Evolutionary conservation across 2,797 vertebrate species (phyloP), one percentile per base, ranked within the genome.

Genomic region (Mus caroli): DNA sequence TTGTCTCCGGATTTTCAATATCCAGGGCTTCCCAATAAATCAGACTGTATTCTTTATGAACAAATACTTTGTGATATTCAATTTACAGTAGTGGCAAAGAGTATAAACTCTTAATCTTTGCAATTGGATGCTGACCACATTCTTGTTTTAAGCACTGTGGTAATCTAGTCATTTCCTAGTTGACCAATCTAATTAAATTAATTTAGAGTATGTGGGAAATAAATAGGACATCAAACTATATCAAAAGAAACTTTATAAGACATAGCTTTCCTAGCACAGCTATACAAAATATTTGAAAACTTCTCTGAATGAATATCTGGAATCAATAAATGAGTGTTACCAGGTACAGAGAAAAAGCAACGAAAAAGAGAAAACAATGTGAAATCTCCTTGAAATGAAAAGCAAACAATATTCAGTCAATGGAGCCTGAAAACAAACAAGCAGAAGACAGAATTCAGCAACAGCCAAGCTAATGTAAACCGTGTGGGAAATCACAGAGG

Each of bases 381-480:
- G 54, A 94, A 89, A 75, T 1, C 5, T 80, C 20, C 83, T 92
- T 78, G 67, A 93, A 94, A 94, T 93, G 75, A 9, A 93, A 8
- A 9, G 31, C 1, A 58, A 83, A 91, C 80, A 40, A 2, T 26
- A 6, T 76, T 97, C 56, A 85, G 86, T 90, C 56, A 3, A 88
- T 17, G 64, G 80, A 97, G 4, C 4, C 95, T 88, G 43, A 88
- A 97, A 96, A 54, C 14, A 92, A 89, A 3, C 1, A 91, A 67
- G 95, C 92, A 97, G 82, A 78, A 76, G 54, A 1, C 34, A 89
- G 34, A 83, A 62, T 20, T 80, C 84, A 13, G 0, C 0, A 94
- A 46, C 60, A 90, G 69, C 10, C 82, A 64, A 46, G 85, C 58
- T 46, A 43, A 94, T 95, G 64, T 11, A 88, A 46, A 1, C 54